Conservation (phyloP, 1,140 invertebrate genomes). For the Anoplophora glabripennis region DNA sequence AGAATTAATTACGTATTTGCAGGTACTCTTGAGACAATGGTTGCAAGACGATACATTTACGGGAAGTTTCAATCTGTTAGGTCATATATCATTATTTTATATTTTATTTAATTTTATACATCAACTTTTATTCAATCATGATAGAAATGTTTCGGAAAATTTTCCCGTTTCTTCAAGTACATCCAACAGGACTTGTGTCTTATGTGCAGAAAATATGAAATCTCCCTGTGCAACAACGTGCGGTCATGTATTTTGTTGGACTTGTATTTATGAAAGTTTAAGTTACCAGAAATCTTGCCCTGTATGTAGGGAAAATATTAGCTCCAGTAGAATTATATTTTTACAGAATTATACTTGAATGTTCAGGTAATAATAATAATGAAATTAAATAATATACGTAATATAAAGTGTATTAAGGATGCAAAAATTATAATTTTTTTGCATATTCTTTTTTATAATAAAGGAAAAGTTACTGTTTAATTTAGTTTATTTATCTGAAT, state of each 20-base stretch:
- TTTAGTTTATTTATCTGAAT: no score
- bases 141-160: conserved; percentile 5
- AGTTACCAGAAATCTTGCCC: conserved; percentile 42
- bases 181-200: conserved; percentile 61
- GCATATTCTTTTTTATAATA: no score
- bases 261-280: conserved; percentile 56
- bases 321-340: conserved; percentile 41
- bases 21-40: conserved; percentile 58
- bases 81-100: conserved; percentile 62
- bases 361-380: no score
- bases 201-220: conserved; percentile 73
- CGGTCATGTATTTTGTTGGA: conserved; percentile 90
- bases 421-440: no score
- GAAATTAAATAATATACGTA: no score
- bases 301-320: conserved; percentile 41
- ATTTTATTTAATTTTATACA: conserved; percentile 54
- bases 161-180: not conserved
- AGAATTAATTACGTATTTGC: conserved; percentile 44
- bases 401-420: no score
- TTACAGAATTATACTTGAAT: conserved; percentile 44
- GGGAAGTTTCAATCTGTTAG: conserved; percentile 57
- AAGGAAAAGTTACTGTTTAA: no score
- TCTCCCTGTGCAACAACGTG: conserved; percentile 72
- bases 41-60: conserved; percentile 51
- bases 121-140: conserved; percentile 46